Base-by-base conservation (phyloP, 2,888 invertebrate genomes). In the Diogma glabrata region DNA sequence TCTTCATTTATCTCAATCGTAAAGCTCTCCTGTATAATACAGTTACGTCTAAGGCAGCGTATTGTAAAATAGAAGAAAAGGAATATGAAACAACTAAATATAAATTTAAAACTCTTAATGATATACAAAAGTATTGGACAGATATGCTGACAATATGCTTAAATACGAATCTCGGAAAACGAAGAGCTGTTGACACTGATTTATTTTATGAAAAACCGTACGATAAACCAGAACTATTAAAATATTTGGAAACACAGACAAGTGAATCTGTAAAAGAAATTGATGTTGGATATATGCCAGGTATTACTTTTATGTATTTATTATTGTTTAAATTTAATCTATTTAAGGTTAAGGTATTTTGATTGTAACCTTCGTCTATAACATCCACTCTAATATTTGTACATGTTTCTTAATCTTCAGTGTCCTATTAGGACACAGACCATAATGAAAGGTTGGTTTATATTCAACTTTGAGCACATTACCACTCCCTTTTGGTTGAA, bases 1-100 rank as follows among this genome's bases (percentile, higher is more conserved):
- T 81, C n/a, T 81, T 79, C 57, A 61, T 87, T 5, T 87, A 79
- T 60, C 52, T 87, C 1, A 87, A 88, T 64, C 71, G 71, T 3
- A 72, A 69, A 19, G 77, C 79, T 0, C 68, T 73, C 30, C 57
- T 87, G 4, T 61, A 78, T 51, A 83, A 88, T 60, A 87, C 87
- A 0, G 78, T 76, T 0, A 67, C 73, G 0, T 81, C 81, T 0
- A 70, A 73, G 1, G 73, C 75, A 0, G 78, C 79, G 8, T 85
- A 83, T 60, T 72, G 78, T 56, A 70, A 74, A 55, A 67, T 82
- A 1, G 75, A 77, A 33, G 71, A 77, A 4, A 75, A 75, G 36
- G 67, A 69, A 2, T 87, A 87, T 60, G 70, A 74, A 0, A 60
- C 65, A n/a, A 64, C 75, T 1, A 58, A 59, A 1, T 87, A 78